phyloP scores from a whole-genome alignment of 2,113 vertebrate species.

The Megaleporinus macrocephalus region DNA sequence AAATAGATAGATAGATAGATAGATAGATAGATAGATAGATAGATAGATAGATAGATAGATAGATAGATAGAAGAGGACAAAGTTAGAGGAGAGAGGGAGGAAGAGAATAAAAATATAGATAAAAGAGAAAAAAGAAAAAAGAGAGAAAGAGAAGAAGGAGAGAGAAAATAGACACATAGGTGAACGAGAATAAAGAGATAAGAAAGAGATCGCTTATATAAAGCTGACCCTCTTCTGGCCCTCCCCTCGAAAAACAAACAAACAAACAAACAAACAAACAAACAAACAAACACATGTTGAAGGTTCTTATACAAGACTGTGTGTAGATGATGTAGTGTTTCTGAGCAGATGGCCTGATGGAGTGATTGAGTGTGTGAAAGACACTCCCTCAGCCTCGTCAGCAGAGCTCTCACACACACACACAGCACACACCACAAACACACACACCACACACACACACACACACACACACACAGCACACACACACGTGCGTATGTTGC shows the following conservation, averaged over 20 bases:
- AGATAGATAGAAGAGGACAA: too few species aligned
- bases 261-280: too few species aligned
- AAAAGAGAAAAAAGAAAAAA: background rate
- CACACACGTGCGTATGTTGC: slow-evolving; percentile 24
- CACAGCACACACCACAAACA: slow-evolving; percentile 23
- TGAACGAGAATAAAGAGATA: too few species aligned
- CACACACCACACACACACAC: slow-evolving; percentile 10
- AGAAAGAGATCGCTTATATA: too few species aligned
- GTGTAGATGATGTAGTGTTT: slow-evolving; percentile 42
- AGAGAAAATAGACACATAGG: too few species aligned
- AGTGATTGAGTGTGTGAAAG: slow-evolving; percentile 48
- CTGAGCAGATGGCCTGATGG: slow-evolving; percentile 56
- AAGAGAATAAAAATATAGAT: too few species aligned
- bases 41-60: background rate
- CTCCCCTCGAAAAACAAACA: too few species aligned
- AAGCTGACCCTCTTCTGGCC: too few species aligned
- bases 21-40: background rate
- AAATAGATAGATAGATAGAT: background rate
- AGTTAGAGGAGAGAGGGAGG: too few species aligned
- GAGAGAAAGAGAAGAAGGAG: too few species aligned
- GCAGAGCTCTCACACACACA: slow-evolving; percentile 35
- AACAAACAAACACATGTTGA: too few species aligned
- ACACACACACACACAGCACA: slow-evolving; percentile 33
- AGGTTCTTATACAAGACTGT: background rate
- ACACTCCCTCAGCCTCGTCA: slow-evolving; percentile 37